These are phyloP conservation scores for Plebejus melissa DNA, from an alignment of 2,888 invertebrate genomes.

Conservation along the genomic window DNA sequence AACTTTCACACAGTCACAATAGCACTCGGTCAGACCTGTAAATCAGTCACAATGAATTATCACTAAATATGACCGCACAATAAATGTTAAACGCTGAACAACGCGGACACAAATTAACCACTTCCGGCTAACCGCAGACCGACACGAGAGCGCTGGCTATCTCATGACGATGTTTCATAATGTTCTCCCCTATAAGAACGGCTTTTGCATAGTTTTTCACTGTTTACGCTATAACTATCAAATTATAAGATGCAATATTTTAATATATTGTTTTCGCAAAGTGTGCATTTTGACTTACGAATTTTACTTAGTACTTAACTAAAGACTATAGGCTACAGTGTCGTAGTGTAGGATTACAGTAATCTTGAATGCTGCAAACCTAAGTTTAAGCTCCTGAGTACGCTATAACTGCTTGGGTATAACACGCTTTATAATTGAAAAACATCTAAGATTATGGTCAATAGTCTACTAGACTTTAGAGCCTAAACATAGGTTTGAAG, in stretches of 20 bases:
- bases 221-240: background rate
- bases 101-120: slow-evolving; percentile 17
- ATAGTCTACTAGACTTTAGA: too few relatives aligned
- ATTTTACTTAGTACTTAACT: too few relatives aligned
- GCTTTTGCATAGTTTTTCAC: background rate
- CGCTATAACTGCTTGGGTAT: too few relatives aligned
- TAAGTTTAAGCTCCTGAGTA: too few relatives aligned
- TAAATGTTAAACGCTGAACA: slow-evolving; percentile 10
- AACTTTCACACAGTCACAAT: background rate
- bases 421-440: too few relatives aligned
- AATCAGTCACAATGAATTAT: slow-evolving; percentile 17
- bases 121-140: slow-evolving; percentile 16
- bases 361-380: too few relatives aligned
- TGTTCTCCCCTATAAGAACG: background rate
- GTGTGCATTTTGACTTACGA: too few relatives aligned
- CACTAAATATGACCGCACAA: slow-evolving; percentile 13
- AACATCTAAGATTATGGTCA: too few relatives aligned
- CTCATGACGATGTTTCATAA: background rate
- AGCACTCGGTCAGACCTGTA: background rate
- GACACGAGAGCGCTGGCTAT: background rate
- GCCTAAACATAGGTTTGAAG: too few relatives aligned
- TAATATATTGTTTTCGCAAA: too few relatives aligned
- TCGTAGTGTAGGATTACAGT: too few relatives aligned
- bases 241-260: background rate
- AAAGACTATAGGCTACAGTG: too few relatives aligned